Conservation (phyloP, 2,113 vertebrate genomes). For the Oplegnathus fasciatus region DNA sequence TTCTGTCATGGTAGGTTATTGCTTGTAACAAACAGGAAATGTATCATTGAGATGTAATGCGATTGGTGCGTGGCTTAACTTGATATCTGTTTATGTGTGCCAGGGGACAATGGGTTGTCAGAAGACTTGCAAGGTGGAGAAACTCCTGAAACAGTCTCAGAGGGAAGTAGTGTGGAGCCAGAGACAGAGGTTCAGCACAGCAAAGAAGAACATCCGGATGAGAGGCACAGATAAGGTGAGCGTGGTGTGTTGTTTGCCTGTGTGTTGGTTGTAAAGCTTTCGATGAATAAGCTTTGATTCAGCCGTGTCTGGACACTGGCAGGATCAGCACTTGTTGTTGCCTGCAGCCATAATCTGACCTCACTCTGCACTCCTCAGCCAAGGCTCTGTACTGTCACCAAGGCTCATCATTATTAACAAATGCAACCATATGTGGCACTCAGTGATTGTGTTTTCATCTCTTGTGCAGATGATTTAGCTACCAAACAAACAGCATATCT, state of each 20-base stretch:
- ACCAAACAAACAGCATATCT: background rate
- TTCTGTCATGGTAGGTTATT: slow-evolving; percentile 75
- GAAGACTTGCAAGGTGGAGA: slow-evolving; percentile 76
- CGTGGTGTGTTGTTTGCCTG: slow-evolving; percentile 19
- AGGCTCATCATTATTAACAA: slow-evolving; percentile 48
- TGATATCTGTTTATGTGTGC: slow-evolving; percentile 40
- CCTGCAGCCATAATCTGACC: slow-evolving; percentile 65
- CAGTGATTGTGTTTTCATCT: slow-evolving; percentile 6
- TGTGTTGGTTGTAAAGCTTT: slow-evolving; percentile 41
- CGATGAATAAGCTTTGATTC: slow-evolving; percentile 53
- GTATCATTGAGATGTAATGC: slow-evolving; percentile 35
- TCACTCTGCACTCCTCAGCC: slow-evolving; percentile 29
- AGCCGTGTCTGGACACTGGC: slow-evolving; percentile 35
- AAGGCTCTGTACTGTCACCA: slow-evolving; percentile 34
- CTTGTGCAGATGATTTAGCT: slow-evolving; percentile 6
- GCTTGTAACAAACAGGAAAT: slow-evolving; percentile 46
- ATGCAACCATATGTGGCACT: slow-evolving; percentile 33
- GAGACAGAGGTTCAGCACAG: slow-evolving; percentile 77
- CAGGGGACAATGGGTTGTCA: slow-evolving; percentile 83
- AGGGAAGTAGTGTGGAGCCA: slow-evolving; percentile 81
- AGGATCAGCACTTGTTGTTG: slow-evolving; percentile 63
- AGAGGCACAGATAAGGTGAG: slow-evolving; percentile 82
- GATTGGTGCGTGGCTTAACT: slow-evolving; percentile 38
- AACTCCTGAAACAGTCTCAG: slow-evolving; percentile 81
- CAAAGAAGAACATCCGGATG: slow-evolving; percentile 67